Conservation (phyloP, 2,113 vertebrate genomes). For the Pyrgilauda ruficollis region DNA sequence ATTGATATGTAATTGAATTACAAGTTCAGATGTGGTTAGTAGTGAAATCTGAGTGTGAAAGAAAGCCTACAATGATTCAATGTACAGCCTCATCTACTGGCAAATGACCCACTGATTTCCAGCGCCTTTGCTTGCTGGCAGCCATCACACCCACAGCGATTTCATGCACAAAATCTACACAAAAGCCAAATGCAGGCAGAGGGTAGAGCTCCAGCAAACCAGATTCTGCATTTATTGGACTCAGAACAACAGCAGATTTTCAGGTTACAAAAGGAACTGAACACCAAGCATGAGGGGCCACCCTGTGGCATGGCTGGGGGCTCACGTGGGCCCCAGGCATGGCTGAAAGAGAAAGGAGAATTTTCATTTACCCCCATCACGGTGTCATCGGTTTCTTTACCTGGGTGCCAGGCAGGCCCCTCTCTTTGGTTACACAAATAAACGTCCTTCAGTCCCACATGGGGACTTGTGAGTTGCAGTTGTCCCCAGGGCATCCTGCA, state of each 20-base stretch:
- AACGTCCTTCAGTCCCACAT: rapidly evolving
- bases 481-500: not conserved
- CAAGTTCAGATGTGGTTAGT: slow-evolving; percentile 18
- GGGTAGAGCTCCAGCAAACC: slow-evolving; percentile 31
- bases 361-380: not conserved
- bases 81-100: not conserved
- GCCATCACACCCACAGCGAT: not conserved
- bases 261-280: slow-evolving; percentile 66
- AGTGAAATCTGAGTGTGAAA: slow-evolving; percentile 2
- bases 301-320: not conserved
- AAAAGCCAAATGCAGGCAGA: not conserved
- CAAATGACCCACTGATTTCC: not conserved
- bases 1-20: slow-evolving; percentile 60
- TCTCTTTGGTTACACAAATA: not conserved
- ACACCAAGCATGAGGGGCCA: slow-evolving; percentile 12
- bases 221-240: slow-evolving; percentile 63
- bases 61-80: not conserved
- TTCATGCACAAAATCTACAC: not conserved
- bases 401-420: not conserved
- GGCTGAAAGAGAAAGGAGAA: not conserved
- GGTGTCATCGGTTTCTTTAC: not conserved
- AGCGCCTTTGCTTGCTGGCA: not conserved
- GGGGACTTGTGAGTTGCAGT: rapidly evolving
- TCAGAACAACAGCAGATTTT: slow-evolving; percentile 58
- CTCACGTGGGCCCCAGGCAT: not conserved